A percentile compares a stretch with the other conserved stretches of the same genome.
Conservation (phyloP, 1,140 invertebrate genomes). For the Melipona quadrifasciata region DNA sequence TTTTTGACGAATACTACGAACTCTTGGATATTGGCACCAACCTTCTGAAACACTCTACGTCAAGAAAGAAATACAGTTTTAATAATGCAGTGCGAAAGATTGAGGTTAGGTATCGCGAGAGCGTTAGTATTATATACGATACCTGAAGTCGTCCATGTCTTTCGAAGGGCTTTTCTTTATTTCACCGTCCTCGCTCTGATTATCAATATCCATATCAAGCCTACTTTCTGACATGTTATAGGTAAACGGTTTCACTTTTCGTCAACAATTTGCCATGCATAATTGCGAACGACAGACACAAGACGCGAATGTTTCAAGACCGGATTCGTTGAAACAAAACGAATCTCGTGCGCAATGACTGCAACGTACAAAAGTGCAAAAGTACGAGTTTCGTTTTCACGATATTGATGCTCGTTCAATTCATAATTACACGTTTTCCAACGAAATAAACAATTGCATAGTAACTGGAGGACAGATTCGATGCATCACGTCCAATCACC, state of each 20-base stretch:
- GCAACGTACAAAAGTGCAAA: background rate
- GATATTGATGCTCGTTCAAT: background rate
- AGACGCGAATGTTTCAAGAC: background rate
- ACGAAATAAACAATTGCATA: constrained; percentile 8
- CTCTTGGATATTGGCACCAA: too few relatives aligned
- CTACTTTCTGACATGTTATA: constrained; percentile 61
- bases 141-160: constrained; percentile 86
- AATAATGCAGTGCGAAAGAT: background rate
- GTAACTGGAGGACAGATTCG: too few relatives aligned
- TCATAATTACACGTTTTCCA: background rate
- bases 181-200: constrained; percentile 89
- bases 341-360: background rate
- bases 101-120: background rate
- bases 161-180: constrained; percentile 85
- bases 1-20: background rate
- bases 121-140: constrained; percentile 42
- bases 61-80: background rate
- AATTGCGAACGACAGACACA: background rate
- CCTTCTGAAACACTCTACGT: too few relatives aligned
- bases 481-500: background rate
- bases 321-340: background rate
- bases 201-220: constrained; percentile 81
- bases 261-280: background rate
- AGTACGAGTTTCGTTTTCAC: background rate
- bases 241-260: background rate